These are phyloP conservation scores for Caenorhabditis macrosperma DNA, from an alignment of 2,888 invertebrate species.

Conservation along the genomic window DNA sequence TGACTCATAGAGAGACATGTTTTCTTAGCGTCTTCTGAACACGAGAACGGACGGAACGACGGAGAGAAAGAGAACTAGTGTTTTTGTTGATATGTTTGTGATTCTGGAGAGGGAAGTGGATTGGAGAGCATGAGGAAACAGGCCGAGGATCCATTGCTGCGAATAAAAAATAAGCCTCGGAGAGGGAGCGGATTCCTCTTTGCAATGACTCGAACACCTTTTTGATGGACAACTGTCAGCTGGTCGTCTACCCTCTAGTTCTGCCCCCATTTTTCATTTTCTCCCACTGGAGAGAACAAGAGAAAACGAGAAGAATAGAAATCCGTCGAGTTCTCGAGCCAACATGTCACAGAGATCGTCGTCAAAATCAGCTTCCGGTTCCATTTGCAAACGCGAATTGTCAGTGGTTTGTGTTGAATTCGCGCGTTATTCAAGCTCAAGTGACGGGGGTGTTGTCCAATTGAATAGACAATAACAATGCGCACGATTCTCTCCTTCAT, in stretches of 20 bases:
- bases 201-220: conserved; percentile 34
- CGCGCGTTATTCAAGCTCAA: neutral
- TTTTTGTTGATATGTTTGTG: conserved; percentile 47
- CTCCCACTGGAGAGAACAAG: neutral
- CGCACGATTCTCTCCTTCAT: conserved; percentile 7
- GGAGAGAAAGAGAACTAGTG: conserved; percentile 9
- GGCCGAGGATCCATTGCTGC: neutral
- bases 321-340: conserved; percentile 13
- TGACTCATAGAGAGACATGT: neutral
- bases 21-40: conserved; percentile 1
- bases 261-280: neutral
- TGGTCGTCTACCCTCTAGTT: conserved; percentile 4
- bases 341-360: conserved; percentile 11
- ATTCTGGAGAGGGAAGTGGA: conserved; percentile 29
- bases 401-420: conserved; percentile 13
- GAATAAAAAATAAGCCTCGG: conserved; percentile 18
- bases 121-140: neutral
- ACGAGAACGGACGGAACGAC: neutral
- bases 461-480: conserved; percentile 49
- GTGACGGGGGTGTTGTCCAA: conserved; percentile 14
- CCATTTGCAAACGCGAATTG: neutral
- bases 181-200: neutral
- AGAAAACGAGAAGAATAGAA: neutral
- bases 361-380: conserved; percentile 31
- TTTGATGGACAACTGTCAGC: conserved; percentile 55